Base-by-base conservation (phyloP, 1,140 invertebrate species). In the Trichomalopsis sarcophagae region DNA sequence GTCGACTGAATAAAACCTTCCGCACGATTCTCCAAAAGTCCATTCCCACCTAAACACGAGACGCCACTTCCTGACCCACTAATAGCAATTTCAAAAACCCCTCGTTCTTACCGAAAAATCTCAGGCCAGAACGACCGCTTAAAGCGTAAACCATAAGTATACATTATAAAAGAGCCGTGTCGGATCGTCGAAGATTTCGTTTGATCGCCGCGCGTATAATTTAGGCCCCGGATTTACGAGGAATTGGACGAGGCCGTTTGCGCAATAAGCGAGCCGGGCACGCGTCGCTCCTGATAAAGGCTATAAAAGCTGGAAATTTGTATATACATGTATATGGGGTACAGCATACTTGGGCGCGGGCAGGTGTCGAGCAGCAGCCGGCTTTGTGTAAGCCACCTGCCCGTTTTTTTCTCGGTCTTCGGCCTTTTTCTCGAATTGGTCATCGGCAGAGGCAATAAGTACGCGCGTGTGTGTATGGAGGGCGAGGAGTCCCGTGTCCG, bases 281-380 rank as follows among this genome's bases (percentile, higher is more conserved):
- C 84, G 84, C 50, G 84, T 33, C 77, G 30, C 69, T 44, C 75
- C 50, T 33, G 68, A 84, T 78, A 85, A 80, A 75, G 73, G 66
- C 50, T 69, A 36, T 78, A 55, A 36, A 77, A 82, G 81, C 69
- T 79, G 47, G 17, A 23, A 36, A 21, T 33, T 14, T 55, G 17
- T 55, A 21, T 62, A 62, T n/a, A 6, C 17, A n/a, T n/a, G 17
- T n/a, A n/a, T 62, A 62, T n/a, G n/a, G 4, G 13, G 50, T 62
- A 62, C 14, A 27, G 55, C 27, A 11, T 27, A 87, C 88, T 89
- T 87, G 68, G 86, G 71, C 17, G 75, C 79, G 75, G 82, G 89
- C 90, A 91, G 90, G 90, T 91, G 90, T 83, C 87, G 69, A 80
- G 66, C 40, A 84, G 68, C 89, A 89, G 90, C 84, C 84, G 88